Evolutionary conservation across 2,888 invertebrate genomes (phyloP), one percentile per base, ranked within the genome.

Genomic region (Leptothorax acervorum): DNA sequence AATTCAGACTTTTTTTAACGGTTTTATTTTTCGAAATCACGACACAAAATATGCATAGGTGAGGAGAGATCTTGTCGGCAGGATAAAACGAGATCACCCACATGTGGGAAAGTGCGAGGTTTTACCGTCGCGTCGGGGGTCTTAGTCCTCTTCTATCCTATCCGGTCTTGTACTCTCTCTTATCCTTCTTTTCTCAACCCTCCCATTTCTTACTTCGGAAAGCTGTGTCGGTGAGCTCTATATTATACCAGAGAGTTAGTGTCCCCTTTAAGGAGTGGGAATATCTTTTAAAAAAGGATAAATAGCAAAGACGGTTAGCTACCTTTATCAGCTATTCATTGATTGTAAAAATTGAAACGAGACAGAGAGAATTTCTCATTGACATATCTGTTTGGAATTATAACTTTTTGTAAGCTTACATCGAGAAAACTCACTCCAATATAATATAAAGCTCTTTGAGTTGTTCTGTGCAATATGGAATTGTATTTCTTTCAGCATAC

Each of bases 81-180:
- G 93, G 94, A 94, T 94, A 92, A 94, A 95, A 95, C 94, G 93
- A 91, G 95, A 94, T 95, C 94, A 94, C 95, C 95, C 95, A 94
- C 94, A 94, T 94, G 94, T 94, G 94, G 95, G 94, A 94, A 94
- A 95, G 94, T 94, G 94, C 94, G 94, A 94, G n/a, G 91, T 92
- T 92, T 90, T 90, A 91, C 94, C n/a, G n/a, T n/a, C n/a, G n/a
- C 93, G 92, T 94, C 94, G 94, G 94, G 94, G 94, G 94, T 94
- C 94, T 86, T 90, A 89, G 90, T 92, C 90, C 91, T 91, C 88
- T 92, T 91, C 91, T 89, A 90, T 91, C 92, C 91, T 89, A 90
- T 91, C 90, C 90, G 75, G 89, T 86, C 90, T 85, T 84, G 83
- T 88, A 89, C 87, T 84, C 79, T 90, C 86, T 87, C 84, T 88